Percentiles rank a stretch among this genome's conserved stretches.
These are phyloP conservation scores for Tyrannus savana DNA, from an alignment of 2,113 vertebrate genomes.

Conservation along the genomic window DNA sequence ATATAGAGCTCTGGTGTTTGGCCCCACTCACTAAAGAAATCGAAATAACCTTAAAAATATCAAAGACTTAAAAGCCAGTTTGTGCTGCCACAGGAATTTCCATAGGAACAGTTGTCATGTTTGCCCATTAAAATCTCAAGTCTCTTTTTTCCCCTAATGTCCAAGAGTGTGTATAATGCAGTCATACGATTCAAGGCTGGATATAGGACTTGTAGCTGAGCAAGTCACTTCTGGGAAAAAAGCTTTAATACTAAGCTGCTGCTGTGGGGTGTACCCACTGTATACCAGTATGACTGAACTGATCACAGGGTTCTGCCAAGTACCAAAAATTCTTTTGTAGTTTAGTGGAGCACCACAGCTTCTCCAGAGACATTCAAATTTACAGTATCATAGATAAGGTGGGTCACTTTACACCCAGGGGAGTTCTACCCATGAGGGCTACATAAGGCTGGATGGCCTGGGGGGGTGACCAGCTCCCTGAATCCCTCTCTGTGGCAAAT, in stretches of 20 bases:
- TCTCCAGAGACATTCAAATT: neutral
- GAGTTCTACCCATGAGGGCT: neutral
- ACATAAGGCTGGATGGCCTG: neutral
- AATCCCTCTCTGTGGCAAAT: neutral
- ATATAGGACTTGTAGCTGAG: neutral
- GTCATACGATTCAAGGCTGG: neutral
- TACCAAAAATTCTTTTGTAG: neutral
- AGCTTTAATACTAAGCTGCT: neutral
- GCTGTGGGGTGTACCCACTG: neutral
- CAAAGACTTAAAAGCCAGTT: neutral
- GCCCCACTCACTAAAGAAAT: neutral
- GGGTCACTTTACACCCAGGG: neutral
- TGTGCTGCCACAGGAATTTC: neutral
- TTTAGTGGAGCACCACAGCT: neutral
- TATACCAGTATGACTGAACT: neutral
- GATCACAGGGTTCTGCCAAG: neutral
- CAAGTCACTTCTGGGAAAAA: neutral
- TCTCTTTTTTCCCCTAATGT: neutral
- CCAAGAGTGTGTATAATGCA: neutral
- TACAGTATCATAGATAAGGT: neutral
- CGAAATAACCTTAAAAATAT: neutral
- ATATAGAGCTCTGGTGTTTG: neutral
- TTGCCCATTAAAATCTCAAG: neutral
- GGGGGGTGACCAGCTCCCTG: neutral
- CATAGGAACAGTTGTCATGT: neutral